Evolutionary conservation across 2,888 invertebrate species (phyloP).

Genomic region (Phania funesta): DNA sequence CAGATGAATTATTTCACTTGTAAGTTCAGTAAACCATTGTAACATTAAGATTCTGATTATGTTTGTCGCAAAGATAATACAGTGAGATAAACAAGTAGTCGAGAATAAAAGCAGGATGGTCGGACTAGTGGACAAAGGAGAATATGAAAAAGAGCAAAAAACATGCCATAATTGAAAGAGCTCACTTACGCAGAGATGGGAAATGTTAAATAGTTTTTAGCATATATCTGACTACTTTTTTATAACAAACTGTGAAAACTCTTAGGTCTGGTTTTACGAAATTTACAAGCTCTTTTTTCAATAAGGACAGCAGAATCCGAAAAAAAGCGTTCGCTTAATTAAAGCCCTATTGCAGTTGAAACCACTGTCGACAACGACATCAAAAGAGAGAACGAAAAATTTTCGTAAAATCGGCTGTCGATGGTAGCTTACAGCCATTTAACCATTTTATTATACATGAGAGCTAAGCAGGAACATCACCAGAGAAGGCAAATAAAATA

Average conservation of each 20-base stretch:
- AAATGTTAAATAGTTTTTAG: neutral
- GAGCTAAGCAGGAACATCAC: too few relatives aligned
- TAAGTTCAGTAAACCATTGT: conserved; percentile 53
- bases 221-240: neutral
- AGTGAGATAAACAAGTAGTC: conserved; percentile 11
- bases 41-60: conserved; percentile 57
- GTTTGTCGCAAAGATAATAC: conserved; percentile 42
- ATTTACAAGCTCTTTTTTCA: too few relatives aligned
- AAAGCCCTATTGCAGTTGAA: too few relatives aligned
- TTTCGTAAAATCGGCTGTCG: too few relatives aligned
- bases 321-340: too few relatives aligned
- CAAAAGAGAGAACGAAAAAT: too few relatives aligned
- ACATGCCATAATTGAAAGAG: neutral
- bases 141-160: neutral
- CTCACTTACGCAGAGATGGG: neutral
- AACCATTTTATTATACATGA: too few relatives aligned
- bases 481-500: too few relatives aligned
- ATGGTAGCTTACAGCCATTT: too few relatives aligned
- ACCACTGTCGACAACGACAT: too few relatives aligned
- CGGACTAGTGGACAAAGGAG: neutral
- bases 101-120: neutral
- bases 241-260: neutral
- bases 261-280: too few relatives aligned
- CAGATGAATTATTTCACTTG: conserved; percentile 28
- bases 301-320: too few relatives aligned